phyloP scores from a whole-genome alignment of 2,888 invertebrate genomes.

The Protonemura montana region DNA sequence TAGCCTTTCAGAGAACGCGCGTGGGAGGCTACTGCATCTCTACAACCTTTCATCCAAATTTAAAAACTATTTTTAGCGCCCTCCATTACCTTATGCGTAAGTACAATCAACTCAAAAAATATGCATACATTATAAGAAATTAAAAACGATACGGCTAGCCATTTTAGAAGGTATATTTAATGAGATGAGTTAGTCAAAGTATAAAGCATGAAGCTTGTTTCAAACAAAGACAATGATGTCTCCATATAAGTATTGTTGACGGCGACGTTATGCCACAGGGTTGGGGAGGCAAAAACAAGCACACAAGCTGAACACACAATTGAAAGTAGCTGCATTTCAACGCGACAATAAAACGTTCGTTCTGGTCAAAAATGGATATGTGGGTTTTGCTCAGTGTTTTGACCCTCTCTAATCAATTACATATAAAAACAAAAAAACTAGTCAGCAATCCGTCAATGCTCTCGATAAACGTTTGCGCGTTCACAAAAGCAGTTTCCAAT shows the following conservation, averaged over 20 bases:
- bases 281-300: background rate
- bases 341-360: background rate
- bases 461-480: conserved; percentile 7
- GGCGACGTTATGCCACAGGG: background rate
- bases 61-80: conserved; percentile 12
- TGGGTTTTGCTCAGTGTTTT: conserved; percentile 37
- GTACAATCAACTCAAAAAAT: conserved; percentile 7
- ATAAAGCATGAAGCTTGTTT: background rate
- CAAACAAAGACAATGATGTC: background rate
- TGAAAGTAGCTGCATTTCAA: conserved; percentile 3
- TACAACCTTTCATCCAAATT: background rate
- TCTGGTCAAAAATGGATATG: conserved; percentile 40
- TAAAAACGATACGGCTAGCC: background rate
- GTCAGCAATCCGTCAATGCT: conserved; percentile 29
- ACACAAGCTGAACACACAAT: conserved; percentile 7
- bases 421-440: conserved; percentile 23
- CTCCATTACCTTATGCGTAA: background rate
- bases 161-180: background rate
- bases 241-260: background rate
- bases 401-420: conserved; percentile 32
- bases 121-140: conserved; percentile 7
- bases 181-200: background rate
- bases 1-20: background rate
- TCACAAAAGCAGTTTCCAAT: background rate
- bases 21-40: background rate